A percentile compares a stretch with the other conserved stretches of the same genome.
These are phyloP conservation scores for Panopea generosa DNA, from an alignment of 2,888 invertebrate genomes.

Conservation along the genomic window DNA sequence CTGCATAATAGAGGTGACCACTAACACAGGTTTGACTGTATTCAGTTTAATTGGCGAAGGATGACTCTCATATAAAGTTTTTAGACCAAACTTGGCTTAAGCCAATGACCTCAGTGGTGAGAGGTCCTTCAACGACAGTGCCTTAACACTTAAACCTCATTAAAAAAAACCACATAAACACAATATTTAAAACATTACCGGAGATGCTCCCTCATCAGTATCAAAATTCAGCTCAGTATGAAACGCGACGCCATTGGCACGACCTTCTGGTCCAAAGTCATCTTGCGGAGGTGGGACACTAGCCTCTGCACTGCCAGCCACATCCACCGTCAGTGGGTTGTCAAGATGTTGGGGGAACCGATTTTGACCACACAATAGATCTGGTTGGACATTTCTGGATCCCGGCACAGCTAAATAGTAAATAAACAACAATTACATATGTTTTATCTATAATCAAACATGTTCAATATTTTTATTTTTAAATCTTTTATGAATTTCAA, in stretches of 20 bases:
- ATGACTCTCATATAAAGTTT: too few relatives aligned
- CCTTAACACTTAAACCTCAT: too few relatives aligned
- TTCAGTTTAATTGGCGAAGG: too few relatives aligned
- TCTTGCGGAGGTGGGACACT: constrained; percentile 29
- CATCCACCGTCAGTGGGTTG: constrained; percentile 56
- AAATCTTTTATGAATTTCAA: too few relatives aligned
- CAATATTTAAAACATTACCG: not conserved
- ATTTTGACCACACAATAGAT: constrained; percentile 78
- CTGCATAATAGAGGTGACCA: too few relatives aligned
- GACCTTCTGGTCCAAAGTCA: not conserved
- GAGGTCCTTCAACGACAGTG: too few relatives aligned
- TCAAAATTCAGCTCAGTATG: constrained; percentile 33
- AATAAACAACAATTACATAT: not conserved
- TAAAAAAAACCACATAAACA: too few relatives aligned
- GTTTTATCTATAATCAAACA: too few relatives aligned
- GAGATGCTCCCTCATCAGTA: not conserved
- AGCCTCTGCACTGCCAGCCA: constrained; percentile 53
- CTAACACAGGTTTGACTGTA: too few relatives aligned
- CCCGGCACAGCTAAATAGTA: constrained; percentile 38
- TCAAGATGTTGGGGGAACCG: constrained; percentile 76
- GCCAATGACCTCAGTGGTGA: too few relatives aligned
- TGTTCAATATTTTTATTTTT: too few relatives aligned
- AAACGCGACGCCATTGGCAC: constrained; percentile 20
- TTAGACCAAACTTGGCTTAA: too few relatives aligned
- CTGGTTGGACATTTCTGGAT: constrained; percentile 69